These are phyloP conservation scores for Leptarthrus brevirostris DNA, from an alignment of 2,888 invertebrate species.

Conservation along the genomic window DNA sequence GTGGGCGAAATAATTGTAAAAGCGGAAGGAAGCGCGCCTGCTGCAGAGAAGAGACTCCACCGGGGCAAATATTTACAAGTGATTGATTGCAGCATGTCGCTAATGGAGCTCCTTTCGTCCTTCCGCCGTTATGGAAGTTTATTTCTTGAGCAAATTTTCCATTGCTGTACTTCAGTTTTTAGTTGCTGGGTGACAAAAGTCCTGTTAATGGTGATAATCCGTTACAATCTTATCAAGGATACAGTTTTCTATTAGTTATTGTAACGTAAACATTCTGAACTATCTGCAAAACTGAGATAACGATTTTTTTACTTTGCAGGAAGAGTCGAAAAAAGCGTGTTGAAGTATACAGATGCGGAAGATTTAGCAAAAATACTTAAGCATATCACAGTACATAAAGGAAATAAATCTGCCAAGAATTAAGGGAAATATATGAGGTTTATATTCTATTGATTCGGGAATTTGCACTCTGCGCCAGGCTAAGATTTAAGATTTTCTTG, in stretches of 20 bases:
- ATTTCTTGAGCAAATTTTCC: constrained; percentile 32
- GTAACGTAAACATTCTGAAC: too few species aligned
- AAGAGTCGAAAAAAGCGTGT: not conserved
- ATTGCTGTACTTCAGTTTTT: constrained; percentile 26
- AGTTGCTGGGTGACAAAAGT: constrained; percentile 3
- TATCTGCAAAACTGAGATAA: constrained; percentile 1
- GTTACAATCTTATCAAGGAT: constrained; percentile 20
- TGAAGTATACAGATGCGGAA: constrained; percentile 11
- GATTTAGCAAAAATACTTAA: constrained; percentile 18
- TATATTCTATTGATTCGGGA: constrained; percentile 20
- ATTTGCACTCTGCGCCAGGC: constrained; percentile 7
- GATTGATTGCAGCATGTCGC: constrained; percentile 35
- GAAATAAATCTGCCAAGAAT: constrained; percentile 35
- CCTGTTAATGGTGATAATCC: constrained; percentile 21
- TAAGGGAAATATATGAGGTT: constrained; percentile 36
- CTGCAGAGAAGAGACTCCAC: not conserved
- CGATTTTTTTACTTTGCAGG: not conserved
- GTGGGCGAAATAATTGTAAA: constrained; percentile 5
- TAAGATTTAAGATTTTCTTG: too few species aligned
- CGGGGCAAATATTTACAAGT: constrained; percentile 32
- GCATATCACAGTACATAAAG: not conserved
- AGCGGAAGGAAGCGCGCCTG: constrained; percentile 2
- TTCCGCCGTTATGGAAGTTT: not conserved
- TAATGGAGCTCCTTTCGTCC: constrained; percentile 10
- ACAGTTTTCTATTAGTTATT: constrained; percentile 6